Percentiles rank a stretch among this genome's conserved stretches.
phyloP scores from a whole-genome alignment of 2,113 vertebrate species.

The Mus pahari region DNA sequence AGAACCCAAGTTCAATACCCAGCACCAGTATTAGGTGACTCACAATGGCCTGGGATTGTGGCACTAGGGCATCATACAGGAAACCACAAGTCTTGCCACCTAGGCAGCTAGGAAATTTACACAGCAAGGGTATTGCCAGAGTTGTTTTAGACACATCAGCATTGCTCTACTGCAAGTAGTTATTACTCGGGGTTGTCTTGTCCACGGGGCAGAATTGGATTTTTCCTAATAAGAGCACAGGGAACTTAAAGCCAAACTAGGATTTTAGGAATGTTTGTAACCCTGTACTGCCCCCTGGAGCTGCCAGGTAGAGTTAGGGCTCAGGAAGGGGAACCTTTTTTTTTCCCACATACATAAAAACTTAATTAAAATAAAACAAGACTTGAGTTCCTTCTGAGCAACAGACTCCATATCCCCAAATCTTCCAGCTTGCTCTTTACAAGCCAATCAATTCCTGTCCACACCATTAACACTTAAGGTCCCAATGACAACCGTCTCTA shows the following conservation, averaged over 20 bases:
- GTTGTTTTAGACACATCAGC: neutral
- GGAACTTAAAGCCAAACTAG: neutral
- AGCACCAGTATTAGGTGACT: neutral
- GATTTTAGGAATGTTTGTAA: neutral
- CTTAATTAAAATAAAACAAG: neutral
- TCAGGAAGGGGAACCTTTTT: neutral
- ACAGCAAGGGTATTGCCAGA: neutral
- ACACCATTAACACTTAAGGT: too few relatives aligned
- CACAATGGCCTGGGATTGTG: too few relatives aligned
- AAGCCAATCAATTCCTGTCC: neutral
- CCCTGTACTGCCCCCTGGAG: neutral
- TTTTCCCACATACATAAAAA: neutral
- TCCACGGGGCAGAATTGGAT: neutral
- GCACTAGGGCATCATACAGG: neutral
- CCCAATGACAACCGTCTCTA: neutral
- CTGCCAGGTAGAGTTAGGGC: neutral
- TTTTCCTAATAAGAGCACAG: neutral
- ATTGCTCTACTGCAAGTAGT: neutral
- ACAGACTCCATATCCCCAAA: neutral
- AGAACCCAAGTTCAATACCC: neutral
- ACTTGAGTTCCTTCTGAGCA: neutral
- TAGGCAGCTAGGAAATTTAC: neutral
- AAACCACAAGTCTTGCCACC: neutral
- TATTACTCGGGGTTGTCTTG: neutral
- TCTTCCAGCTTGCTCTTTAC: fast-evolving